These are phyloP conservation scores for Mohoua ochrocephala DNA, from an alignment of 2,113 vertebrate species.

Conservation along the genomic window DNA sequence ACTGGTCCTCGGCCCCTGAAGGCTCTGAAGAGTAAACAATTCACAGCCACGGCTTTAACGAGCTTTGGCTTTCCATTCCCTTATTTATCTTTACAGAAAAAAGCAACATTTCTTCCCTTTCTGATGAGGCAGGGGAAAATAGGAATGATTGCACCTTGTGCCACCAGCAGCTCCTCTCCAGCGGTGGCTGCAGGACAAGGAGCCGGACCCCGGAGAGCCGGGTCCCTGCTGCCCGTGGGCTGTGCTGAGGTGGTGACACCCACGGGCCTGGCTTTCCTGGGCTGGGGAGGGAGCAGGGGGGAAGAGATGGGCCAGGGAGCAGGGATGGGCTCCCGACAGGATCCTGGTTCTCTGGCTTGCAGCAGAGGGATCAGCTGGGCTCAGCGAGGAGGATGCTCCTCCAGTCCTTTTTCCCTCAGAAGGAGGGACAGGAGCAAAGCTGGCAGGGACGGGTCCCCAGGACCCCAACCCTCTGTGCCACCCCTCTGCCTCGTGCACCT, in stretches of 20 bases:
- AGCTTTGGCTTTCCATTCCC: not conserved
- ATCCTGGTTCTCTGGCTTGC: not conserved
- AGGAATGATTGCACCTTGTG: not conserved
- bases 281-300: not conserved
- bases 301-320: not conserved
- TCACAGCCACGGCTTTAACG: not conserved
- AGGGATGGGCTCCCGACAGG: not conserved
- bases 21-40: not conserved
- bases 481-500: fast-evolving
- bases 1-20: not conserved
- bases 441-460: fast-evolving
- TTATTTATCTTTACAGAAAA: not conserved
- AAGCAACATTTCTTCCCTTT: not conserved
- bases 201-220: not conserved
- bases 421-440: not conserved
- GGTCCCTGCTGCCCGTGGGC: not conserved
- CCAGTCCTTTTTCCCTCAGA: not conserved
- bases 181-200: not conserved
- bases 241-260: not conserved
- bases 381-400: not conserved
- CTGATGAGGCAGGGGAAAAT: not conserved
- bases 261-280: fast-evolving
- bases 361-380: not conserved
- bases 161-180: not conserved
- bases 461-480: not conserved